A percentile compares a stretch with the other conserved stretches of the same genome.
phyloP scores from a whole-genome alignment of 2,888 invertebrate species.

The Acleris emargana region DNA sequence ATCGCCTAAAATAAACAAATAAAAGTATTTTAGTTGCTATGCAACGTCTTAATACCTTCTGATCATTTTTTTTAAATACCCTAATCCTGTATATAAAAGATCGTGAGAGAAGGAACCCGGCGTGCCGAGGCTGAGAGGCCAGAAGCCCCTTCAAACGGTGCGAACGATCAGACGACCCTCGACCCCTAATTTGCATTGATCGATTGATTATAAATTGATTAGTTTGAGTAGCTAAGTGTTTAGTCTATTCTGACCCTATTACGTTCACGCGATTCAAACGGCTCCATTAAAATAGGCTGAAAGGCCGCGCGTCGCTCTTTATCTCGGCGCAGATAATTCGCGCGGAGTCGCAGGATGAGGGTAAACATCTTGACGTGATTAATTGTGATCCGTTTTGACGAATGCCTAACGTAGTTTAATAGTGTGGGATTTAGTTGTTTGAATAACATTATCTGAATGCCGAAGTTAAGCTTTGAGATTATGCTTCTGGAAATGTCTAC shows the following conservation, averaged over 20 bases:
- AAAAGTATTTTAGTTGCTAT: too few species aligned
- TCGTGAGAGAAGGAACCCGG: slow-evolving; percentile 34
- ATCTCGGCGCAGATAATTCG: slow-evolving; percentile 77
- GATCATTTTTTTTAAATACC: too few species aligned
- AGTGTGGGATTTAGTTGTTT: slow-evolving; percentile 74
- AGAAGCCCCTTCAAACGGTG: slow-evolving; percentile 25
- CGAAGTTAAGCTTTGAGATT: slow-evolving; percentile 5
- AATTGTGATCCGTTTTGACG: slow-evolving; percentile 71
- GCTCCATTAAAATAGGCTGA: slow-evolving; percentile 52
- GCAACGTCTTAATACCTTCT: too few species aligned
- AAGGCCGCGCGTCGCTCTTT: slow-evolving; percentile 56
- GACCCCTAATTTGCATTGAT: slow-evolving; percentile 52
- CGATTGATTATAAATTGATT: slow-evolving; percentile 63
- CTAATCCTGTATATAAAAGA: slow-evolving; percentile 13
- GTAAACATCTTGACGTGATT: slow-evolving; percentile 81
- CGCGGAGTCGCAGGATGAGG: slow-evolving; percentile 73
- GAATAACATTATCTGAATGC: slow-evolving; percentile 52
- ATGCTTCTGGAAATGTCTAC: not conserved
- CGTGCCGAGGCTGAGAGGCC: slow-evolving; percentile 33
- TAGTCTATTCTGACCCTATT: slow-evolving; percentile 55
- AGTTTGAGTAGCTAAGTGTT: slow-evolving; percentile 56
- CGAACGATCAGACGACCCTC: slow-evolving; percentile 39
- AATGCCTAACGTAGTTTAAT: slow-evolving; percentile 64
- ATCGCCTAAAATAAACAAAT: too few species aligned
- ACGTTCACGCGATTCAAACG: slow-evolving; percentile 59